Conservation (phyloP, 2,797 vertebrate species). For the Smutsia temminckii region DNA sequence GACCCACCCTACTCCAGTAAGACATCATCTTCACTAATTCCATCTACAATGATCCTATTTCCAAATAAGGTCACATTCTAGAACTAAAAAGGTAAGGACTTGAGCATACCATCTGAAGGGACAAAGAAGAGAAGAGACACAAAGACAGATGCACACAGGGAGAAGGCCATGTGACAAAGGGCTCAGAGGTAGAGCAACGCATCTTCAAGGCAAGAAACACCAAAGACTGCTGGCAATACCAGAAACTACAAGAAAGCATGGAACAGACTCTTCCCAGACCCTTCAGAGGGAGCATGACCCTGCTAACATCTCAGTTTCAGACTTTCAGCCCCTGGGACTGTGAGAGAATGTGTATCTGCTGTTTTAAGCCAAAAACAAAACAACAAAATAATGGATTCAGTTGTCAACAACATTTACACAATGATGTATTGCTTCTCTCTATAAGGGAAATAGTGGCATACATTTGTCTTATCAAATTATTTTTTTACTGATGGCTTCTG, state of each 20-base stretch:
- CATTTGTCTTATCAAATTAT: not conserved
- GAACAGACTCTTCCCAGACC: not conserved
- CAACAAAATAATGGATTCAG: not conserved
- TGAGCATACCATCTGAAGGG: not conserved
- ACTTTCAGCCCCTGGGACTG: not conserved
- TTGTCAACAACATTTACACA: not conserved
- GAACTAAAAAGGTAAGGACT: not conserved
- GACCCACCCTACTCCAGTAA: not conserved
- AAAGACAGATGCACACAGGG: not conserved
- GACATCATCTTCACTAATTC: not conserved
- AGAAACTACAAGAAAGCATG: not conserved
- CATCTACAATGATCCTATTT: not conserved
- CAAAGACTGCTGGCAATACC: not conserved
- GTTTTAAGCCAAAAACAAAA: not conserved
- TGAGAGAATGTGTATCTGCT: not conserved
- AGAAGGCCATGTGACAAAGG: not conserved
- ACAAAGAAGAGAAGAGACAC: not conserved
- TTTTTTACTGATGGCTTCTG: slow-evolving; percentile 11
- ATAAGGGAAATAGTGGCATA: not conserved
- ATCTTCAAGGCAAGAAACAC: not conserved
- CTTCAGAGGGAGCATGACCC: not conserved
- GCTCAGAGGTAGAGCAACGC: not conserved
- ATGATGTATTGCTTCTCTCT: not conserved
- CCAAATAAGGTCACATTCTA: not conserved
- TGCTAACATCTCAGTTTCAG: not conserved